These are phyloP conservation scores for Thumatha senex DNA, from an alignment of 2,888 invertebrate genomes.

Conservation along the genomic window DNA sequence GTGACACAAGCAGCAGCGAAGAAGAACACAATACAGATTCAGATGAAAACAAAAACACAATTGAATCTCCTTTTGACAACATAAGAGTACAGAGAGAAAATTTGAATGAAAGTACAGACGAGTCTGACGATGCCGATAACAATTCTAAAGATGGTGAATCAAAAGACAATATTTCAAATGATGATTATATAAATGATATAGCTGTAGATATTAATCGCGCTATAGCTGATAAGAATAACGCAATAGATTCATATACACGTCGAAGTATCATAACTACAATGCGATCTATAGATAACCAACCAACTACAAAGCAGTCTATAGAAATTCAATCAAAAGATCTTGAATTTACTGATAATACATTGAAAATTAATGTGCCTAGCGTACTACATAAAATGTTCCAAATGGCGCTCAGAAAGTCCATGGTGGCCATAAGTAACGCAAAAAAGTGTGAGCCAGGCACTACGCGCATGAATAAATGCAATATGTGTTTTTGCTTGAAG, in stretches of 20 bases:
- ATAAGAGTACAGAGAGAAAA: not conserved
- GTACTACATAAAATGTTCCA: conserved; percentile 47
- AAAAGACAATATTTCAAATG: conserved; percentile 15
- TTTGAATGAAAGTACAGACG: not conserved
- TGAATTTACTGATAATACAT: conserved; percentile 20
- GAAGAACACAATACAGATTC: conserved; percentile 10
- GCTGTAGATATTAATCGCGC: conserved; percentile 1
- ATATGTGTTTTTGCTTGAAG: conserved; percentile 61
- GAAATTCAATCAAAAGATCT: not conserved
- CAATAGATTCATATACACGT: not conserved
- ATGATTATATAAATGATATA: conserved; percentile 9
- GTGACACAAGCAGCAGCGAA: not conserved
- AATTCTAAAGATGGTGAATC: conserved; percentile 13
- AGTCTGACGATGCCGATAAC: not conserved
- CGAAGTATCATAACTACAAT: not conserved
- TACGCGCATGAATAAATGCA: conserved; percentile 43
- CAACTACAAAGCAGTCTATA: not conserved
- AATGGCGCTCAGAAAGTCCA: conserved; percentile 50
- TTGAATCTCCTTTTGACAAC: not conserved
- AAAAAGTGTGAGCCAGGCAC: conserved; percentile 49
- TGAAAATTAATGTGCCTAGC: conserved; percentile 41
- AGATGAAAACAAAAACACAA: conserved; percentile 5
- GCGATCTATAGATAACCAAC: not conserved
- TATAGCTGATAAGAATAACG: not conserved
- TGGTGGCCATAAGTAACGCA: conserved; percentile 44